Evolutionary conservation across 2,888 invertebrate species (phyloP).

Genomic region (Chrysolina oricalcia): DNA sequence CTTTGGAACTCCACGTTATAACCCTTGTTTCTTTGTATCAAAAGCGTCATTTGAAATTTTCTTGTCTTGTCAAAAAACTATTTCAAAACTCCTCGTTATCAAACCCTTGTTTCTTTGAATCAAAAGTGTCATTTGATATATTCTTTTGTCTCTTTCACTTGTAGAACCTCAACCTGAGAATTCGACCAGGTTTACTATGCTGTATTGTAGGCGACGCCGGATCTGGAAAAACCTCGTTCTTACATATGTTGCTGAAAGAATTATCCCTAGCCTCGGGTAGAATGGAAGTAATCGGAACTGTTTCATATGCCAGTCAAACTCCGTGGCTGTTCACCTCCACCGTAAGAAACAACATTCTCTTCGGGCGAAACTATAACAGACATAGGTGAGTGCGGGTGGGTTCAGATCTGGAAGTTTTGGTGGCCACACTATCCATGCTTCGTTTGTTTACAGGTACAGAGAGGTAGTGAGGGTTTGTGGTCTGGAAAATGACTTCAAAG

Average conservation of each 20-base stretch:
- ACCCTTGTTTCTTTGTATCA: too few relatives aligned
- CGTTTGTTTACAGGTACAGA: conserved; percentile 57
- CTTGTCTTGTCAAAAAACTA: too few relatives aligned
- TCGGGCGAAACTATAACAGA: conserved; percentile 79
- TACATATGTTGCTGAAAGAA: conserved; percentile 83
- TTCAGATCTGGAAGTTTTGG: background rate
- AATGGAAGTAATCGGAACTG: conserved; percentile 76
- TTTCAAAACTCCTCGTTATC: too few relatives aligned
- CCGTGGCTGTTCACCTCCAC: conserved; percentile 85
- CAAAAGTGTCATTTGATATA: too few relatives aligned
- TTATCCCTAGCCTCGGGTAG: conserved; percentile 77
- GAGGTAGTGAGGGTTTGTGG: conserved; percentile 78
- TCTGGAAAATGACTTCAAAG: conserved; percentile 80
- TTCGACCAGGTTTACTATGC: conserved; percentile 70
- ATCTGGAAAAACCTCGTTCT: conserved; percentile 81
- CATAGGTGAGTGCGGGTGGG: conserved; percentile 65
- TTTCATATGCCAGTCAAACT: conserved; percentile 85
- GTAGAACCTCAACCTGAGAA: conserved; percentile 64
- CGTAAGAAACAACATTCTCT: conserved; percentile 86
- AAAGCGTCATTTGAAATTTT: too few relatives aligned
- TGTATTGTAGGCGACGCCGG: conserved; percentile 78
- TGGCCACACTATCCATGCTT: background rate
- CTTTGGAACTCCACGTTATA: too few relatives aligned
- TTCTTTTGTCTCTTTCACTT: background rate
- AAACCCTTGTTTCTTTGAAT: too few relatives aligned